Evolutionary conservation across 2,113 vertebrate species (phyloP).

Genomic region (Indicator maculatus): DNA sequence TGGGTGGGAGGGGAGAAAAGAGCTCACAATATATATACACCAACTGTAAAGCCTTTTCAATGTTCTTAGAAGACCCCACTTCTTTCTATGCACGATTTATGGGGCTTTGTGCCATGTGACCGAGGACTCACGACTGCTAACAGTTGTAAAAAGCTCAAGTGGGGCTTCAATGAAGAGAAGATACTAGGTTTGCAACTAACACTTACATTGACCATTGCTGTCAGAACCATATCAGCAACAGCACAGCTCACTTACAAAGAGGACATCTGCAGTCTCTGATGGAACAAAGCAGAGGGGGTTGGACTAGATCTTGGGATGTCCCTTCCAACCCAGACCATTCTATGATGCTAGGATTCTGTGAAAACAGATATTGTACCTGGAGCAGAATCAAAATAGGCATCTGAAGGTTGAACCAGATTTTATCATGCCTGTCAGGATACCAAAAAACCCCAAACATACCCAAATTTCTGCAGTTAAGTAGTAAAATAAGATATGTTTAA

Average conservation of each 20-base stretch:
- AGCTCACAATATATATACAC: neutral
- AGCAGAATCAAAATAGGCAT: neutral
- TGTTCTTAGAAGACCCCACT: neutral
- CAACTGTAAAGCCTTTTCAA: neutral
- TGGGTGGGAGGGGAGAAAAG: neutral
- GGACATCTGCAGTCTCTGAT: neutral
- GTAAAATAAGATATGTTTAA: neutral
- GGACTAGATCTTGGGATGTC: no score
- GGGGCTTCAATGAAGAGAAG: neutral
- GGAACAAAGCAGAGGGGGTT: neutral
- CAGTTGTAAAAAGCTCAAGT: neutral
- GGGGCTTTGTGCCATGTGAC: neutral
- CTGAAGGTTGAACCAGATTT: neutral
- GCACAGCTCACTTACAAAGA: neutral
- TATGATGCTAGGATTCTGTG: no score
- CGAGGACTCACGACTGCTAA: neutral
- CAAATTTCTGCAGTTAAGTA: neutral
- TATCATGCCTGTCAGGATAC: neutral
- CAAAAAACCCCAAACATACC: neutral
- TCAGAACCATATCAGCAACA: neutral
- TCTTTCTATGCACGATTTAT: neutral
- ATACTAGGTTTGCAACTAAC: neutral
- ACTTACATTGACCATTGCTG: neutral
- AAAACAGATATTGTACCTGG: fast-evolving
- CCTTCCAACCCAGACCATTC: no score